Conservation (phyloP, 2,797 vertebrate genomes). For the Chloroceryle inda region DNA sequence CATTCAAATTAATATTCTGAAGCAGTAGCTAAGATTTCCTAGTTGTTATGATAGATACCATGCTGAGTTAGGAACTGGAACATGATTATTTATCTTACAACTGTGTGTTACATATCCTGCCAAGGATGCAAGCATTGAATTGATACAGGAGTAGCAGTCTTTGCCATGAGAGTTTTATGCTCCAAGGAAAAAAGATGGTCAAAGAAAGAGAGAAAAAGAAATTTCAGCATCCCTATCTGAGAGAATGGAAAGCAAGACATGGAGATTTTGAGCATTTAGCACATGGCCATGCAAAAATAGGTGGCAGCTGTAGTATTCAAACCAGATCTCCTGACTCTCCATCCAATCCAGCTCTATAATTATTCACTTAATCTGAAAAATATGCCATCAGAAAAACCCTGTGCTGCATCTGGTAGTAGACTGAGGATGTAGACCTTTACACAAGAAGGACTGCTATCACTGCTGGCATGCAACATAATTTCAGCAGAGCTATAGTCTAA, state of each 20-base stretch:
- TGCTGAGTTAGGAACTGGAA: neutral
- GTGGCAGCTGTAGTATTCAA: neutral
- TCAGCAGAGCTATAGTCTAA: neutral
- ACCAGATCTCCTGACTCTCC: neutral
- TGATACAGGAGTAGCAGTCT: neutral
- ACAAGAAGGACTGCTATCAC: neutral
- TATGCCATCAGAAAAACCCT: neutral
- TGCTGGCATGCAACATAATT: neutral
- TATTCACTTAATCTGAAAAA: slow-evolving; percentile 3
- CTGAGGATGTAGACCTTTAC: neutral
- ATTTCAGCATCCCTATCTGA: neutral
- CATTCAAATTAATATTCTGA: neutral
- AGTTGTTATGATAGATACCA: neutral
- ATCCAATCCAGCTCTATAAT: neutral
- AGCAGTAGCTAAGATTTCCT: neutral
- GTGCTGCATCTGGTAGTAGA: neutral
- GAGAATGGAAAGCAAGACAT: neutral
- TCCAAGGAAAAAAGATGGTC: neutral
- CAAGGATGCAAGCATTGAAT: neutral
- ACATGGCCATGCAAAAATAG: neutral
- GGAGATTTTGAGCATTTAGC: neutral
- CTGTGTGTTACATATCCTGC: neutral
- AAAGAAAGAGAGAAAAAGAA: neutral
- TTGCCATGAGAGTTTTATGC: neutral
- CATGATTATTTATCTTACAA: neutral